Conservation (phyloP, 2,797 vertebrate species). For the Crocidura indochinensis region DNA sequence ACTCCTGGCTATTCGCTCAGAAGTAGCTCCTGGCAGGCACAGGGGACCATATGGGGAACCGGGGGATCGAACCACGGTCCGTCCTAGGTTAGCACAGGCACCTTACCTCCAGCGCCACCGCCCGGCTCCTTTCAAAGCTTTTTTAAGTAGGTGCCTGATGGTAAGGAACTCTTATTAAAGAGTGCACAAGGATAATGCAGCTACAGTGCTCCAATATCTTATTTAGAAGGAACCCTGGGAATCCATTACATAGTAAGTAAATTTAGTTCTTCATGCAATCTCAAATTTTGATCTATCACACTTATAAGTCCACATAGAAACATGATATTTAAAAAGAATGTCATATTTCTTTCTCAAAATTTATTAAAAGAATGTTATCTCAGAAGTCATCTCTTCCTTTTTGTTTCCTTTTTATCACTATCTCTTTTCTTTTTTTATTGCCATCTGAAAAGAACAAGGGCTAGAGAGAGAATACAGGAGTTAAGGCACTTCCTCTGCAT, state of each 20-base stretch:
- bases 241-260: not conserved
- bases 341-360: not conserved
- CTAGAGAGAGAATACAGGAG: too few relatives aligned
- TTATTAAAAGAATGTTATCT: conserved; percentile 20
- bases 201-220: not conserved
- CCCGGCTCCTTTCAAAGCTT: too few relatives aligned
- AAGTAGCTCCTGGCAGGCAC: too few relatives aligned
- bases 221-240: not conserved
- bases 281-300: conserved; percentile 2
- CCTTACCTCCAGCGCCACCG: too few relatives aligned
- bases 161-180: too few relatives aligned
- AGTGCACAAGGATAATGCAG: too few relatives aligned
- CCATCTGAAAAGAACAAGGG: not conserved
- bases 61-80: too few relatives aligned
- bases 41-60: too few relatives aligned
- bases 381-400: not conserved
- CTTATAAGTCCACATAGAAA: not conserved
- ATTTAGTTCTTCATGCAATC: not conserved
- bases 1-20: too few relatives aligned
- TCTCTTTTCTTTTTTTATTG: not conserved
- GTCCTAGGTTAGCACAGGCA: too few relatives aligned
- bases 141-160: too few relatives aligned
- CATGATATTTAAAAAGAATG: not conserved
- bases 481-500: too few relatives aligned
- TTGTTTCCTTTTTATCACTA: not conserved